phyloP scores from a whole-genome alignment of 2,888 invertebrate genomes.

The Dicyrtoma fusca region DNA sequence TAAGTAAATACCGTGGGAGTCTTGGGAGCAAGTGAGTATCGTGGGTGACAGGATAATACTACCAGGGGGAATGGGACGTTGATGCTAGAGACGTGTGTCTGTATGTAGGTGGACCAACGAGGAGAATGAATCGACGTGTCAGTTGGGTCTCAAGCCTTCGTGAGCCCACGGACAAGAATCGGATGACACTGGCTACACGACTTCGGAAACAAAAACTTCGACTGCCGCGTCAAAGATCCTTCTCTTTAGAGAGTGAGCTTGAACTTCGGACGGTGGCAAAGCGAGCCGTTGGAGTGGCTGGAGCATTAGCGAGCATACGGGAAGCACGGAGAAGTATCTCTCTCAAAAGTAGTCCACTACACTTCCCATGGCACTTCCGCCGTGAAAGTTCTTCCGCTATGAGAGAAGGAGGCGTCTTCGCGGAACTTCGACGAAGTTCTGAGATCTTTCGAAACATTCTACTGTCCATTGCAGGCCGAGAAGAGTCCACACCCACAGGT shows the following conservation, averaged over 20 bases:
- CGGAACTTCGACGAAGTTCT: slow-evolving; percentile 60
- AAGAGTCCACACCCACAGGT: slow-evolving; percentile 57
- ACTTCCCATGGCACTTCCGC: slow-evolving; percentile 57
- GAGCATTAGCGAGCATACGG: slow-evolving; percentile 55
- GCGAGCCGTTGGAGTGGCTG: slow-evolving; percentile 57
- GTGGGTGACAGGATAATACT: too few species aligned
- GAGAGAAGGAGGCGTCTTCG: slow-evolving; percentile 59
- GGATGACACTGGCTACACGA: slow-evolving; percentile 52
- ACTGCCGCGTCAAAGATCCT: slow-evolving; percentile 58
- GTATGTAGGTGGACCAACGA: slow-evolving; percentile 44
- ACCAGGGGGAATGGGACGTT: too few species aligned
- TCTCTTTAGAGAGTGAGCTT: slow-evolving; percentile 59
- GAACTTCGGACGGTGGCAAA: slow-evolving; percentile 56
- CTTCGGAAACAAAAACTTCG: slow-evolving; percentile 54
- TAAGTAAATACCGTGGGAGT: too few species aligned
- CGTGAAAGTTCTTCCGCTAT: slow-evolving; percentile 56
- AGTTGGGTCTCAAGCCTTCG: slow-evolving; percentile 58
- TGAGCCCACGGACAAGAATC: slow-evolving; percentile 55
- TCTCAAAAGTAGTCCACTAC: slow-evolving; percentile 59
- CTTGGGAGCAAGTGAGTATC: too few species aligned
- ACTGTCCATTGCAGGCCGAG: slow-evolving; percentile 59
- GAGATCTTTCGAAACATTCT: slow-evolving; percentile 61
- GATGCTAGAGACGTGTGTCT: not conserved
- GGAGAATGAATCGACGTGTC: slow-evolving; percentile 57
- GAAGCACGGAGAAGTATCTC: slow-evolving; percentile 59